Conservation (phyloP, 2,113 vertebrate species). For the Entelurus aequoreus region DNA sequence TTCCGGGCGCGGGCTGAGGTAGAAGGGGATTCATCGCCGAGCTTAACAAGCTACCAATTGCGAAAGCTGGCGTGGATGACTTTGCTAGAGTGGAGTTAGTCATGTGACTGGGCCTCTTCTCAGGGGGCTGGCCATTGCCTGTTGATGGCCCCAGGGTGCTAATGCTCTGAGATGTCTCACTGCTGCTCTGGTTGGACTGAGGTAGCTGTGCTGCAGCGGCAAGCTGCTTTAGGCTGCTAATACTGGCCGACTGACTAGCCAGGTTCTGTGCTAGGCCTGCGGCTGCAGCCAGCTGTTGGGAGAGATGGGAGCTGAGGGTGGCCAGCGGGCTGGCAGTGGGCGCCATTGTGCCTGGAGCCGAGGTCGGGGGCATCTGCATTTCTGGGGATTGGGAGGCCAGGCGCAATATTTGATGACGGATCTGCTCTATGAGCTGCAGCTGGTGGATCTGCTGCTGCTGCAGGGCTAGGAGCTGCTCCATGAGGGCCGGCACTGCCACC, state of each 20-base stretch:
- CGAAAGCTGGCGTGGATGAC: conserved; percentile 89
- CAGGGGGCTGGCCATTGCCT: conserved; percentile 79
- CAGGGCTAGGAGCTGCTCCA: conserved; percentile 94
- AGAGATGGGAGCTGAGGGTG: conserved; percentile 97
- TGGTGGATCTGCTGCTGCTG: conserved; percentile 99
- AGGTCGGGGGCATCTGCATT: conserved; percentile 80
- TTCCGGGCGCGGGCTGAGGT: conserved; percentile 92
- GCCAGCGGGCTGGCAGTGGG: conserved; percentile 91
- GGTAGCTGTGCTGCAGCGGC: conserved; percentile 93
- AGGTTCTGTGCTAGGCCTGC: conserved; percentile 98
- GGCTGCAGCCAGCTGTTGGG: conserved; percentile 97
- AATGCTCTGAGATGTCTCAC: conserved; percentile 85
- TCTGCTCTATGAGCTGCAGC: conserved; percentile 97
- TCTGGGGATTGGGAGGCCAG: conserved; percentile 92
- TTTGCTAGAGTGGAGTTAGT: conserved; percentile 80
- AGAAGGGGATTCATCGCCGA: conserved; percentile 95
- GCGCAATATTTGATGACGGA: conserved; percentile 95
- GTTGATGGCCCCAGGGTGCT: conserved; percentile 77
- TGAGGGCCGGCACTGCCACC: conserved; percentile 91
- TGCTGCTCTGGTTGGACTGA: conserved; percentile 87
- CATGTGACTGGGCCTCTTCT: conserved; percentile 80
- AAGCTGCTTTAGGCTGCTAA: conserved; percentile 91
- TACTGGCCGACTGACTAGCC: conserved; percentile 97
- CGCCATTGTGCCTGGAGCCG: conserved; percentile 83
- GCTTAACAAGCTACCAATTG: conserved; percentile 94